Conservation (phyloP, 1,140 invertebrate species). For the Trachymyrmex cornetzi region DNA sequence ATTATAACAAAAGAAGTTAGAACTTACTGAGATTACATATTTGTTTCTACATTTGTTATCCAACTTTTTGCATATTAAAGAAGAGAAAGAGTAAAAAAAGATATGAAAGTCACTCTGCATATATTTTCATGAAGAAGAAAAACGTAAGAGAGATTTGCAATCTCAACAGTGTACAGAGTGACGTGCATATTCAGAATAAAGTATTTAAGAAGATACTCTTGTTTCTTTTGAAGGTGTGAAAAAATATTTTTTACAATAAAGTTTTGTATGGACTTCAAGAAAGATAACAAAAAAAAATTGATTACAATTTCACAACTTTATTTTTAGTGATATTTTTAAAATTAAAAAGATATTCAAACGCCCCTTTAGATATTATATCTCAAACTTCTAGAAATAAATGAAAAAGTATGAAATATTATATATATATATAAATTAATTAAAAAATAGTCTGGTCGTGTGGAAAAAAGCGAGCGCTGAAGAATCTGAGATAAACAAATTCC, state of each 20-base stretch:
- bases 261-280: background rate
- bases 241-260: conserved; percentile 14
- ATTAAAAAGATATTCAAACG: background rate
- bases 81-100: background rate
- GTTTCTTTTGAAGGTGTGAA: background rate
- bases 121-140: conserved; percentile 7
- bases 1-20: background rate
- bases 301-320: background rate
- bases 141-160: background rate
- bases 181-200: background rate
- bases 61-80: background rate
- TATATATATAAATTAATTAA: background rate
- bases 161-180: background rate
- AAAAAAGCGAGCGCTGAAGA: background rate
- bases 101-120: background rate
- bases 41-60: background rate
- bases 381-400: background rate
- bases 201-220: background rate
- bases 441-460: background rate
- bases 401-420: background rate
- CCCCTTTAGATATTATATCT: background rate
- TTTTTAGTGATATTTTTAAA: background rate
- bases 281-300: background rate
- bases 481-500: background rate
- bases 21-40: background rate